Base-by-base conservation (phyloP, 2,113 vertebrate genomes). In the Sinocyclocheilus maitianheensis region DNA sequence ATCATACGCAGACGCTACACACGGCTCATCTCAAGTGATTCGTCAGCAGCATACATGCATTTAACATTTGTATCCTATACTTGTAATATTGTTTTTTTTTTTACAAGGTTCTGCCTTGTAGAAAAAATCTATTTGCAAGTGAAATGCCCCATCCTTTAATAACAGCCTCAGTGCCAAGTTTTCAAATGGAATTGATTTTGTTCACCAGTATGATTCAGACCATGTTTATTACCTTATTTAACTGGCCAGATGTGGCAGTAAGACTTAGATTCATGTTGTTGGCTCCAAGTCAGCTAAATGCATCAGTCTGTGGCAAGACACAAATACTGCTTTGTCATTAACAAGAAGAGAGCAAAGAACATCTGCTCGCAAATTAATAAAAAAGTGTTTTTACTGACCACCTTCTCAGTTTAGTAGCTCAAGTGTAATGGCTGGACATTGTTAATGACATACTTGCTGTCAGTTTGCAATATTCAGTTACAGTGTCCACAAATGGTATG, bases 221-320 rank as follows among this genome's bases (percentile, higher is more conserved):
- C 30, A 34, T 18, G 7, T 71, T 71, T 20, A 37, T 58, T 24
- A 40, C 77, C 22, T 63, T 40, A 11, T 34, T 58, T 51, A 77
- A 78, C 51, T 46, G 78, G 79, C 79, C 60, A 81, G 79, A 81
- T 81, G 79, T 81, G 58, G 20, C 55, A 62, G 77, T 65, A 16
- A 81, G 30, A 65, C 7, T 81, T 6, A 81, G 46, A 53, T 77
- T 53, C 14, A 53, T 77, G 24, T 16, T 77, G 6, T 30, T 77
- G 75, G 75, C n/a, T 26, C 3, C 37, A 46, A 63, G 78, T 43
- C 78, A 65, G 79, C n/a, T 20, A 7, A 12, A 65, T 63, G 79
- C 37, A 60, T 81, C 12, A 16, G 78, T 46, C 55, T 65, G 9
- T 65, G 58, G 75, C n/a, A 76, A 16, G 34, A 5, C 13, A 22